Percentiles rank a stretch among this genome's conserved stretches.
phyloP scores from a whole-genome alignment of 2,113 vertebrate genomes.

The Phaetusa simplex region DNA sequence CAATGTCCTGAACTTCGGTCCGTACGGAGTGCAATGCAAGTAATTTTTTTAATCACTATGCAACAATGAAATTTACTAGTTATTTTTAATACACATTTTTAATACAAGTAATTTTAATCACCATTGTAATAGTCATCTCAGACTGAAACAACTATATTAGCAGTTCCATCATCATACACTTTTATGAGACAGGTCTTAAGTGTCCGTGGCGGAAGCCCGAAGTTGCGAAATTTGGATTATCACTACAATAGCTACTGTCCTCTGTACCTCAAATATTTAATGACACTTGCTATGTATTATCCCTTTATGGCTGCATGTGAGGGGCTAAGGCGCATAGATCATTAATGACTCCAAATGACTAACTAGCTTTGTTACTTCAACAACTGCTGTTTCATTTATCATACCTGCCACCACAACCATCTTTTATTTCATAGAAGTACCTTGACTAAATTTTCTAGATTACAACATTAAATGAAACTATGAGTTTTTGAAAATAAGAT shows the following conservation, averaged over 20 bases:
- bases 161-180: not conserved
- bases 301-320: not conserved
- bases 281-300: not conserved
- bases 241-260: not conserved
- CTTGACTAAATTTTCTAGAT: not conserved
- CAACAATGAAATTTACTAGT: not conserved
- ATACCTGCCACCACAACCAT: not conserved
- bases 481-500: not conserved
- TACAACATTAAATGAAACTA: not conserved
- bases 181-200: not conserved
- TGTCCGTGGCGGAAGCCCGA: rapidly evolving
- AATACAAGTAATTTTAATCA: not conserved
- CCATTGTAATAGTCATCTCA: not conserved
- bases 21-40: not conserved
- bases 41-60: not conserved
- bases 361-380: not conserved
- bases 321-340: not conserved
- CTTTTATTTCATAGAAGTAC: not conserved
- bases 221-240: not conserved
- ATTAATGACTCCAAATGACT: not conserved
- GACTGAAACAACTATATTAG: not conserved
- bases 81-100: not conserved
- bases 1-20: not conserved
- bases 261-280: not conserved
- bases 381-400: not conserved